Evolutionary conservation across 2,888 invertebrate genomes (phyloP), one percentile per base, ranked within the genome.

Genomic region (Orthosia gothica): DNA sequence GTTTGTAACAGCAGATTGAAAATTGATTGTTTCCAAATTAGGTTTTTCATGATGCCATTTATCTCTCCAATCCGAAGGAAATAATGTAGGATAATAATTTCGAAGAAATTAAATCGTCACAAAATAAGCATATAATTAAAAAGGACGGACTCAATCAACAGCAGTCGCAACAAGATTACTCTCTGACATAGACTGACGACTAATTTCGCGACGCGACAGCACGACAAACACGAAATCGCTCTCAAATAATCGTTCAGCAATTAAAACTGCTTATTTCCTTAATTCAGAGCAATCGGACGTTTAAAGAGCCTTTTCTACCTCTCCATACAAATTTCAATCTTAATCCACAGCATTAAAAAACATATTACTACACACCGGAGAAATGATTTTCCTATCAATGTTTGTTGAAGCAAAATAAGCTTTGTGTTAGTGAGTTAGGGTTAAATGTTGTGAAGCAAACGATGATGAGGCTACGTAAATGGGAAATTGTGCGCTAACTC

Each of bases 191-290:
- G 65, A 72, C 86, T 79, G 73, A 74, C 77, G 82, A 79, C 85
- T 83, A 88, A 90, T 89, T 89, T 84, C 74, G 82, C 81, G 69
- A 82, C 87, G 88, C 84, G 86, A 87, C 85, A 88, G 82, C 86
- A 89, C 87, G 90, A 88, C 87, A 87, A 91, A 88, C 88, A 89
- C 81, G 84, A 91, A 93, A 90, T 91, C 92, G 93, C 91, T 93
- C 89, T 91, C 90, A 87, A 93, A 93, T 95, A 94, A 95, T 95
- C 95, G 92, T 88, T 88, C 80, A 88, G 91, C 94, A 95, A 96
- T 95, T 96, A 95, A 94, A 94, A 92, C 92, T 93, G 95, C 96
- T 96, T 95, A 96, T 95, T 95, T 95, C 95, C 95, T 93, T 95
- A 94, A 96, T 95, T 94, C 92, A 85, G 89, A 90, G 92, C 95